Percentiles rank a stretch among this genome's conserved stretches.
Evolutionary conservation across 92 coral and sea anemone genomes (phyloP).

Genomic region (Pocillopora meandrina): DNA sequence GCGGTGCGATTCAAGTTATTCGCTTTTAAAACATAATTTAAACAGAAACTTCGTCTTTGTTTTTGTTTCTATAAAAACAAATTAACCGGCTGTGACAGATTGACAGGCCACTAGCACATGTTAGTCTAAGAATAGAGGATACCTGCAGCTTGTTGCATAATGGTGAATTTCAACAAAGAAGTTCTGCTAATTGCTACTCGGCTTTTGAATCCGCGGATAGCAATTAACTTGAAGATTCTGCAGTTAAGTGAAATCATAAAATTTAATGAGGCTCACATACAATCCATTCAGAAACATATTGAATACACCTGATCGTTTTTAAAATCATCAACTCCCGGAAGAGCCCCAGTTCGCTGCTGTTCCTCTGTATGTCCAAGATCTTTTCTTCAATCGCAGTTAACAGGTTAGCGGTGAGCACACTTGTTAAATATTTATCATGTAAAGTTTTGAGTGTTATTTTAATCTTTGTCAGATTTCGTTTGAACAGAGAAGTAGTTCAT

Average conservation of each 20-base stretch:
- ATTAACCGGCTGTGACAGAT: background rate
- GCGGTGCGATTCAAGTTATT: no score
- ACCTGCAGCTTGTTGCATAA: background rate
- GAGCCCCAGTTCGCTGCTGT: background rate
- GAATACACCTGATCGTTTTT: background rate
- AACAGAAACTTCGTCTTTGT: background rate
- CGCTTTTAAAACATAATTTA: background rate
- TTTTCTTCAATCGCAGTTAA: background rate
- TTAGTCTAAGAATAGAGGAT: background rate
- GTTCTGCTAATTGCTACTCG: background rate
- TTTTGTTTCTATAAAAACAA: background rate
- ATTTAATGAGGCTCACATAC: constrained; percentile 5
- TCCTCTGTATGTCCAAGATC: background rate
- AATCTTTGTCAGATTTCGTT: background rate
- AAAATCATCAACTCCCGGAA: background rate
- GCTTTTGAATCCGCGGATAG: background rate
- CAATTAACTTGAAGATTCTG: background rate
- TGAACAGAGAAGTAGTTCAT: no score
- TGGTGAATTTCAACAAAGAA: background rate
- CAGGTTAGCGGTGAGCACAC: background rate
- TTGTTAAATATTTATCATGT: constrained; percentile 5
- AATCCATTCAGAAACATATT: background rate
- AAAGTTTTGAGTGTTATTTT: background rate
- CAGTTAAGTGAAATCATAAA: background rate
- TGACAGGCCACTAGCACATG: background rate